phyloP scores from a whole-genome alignment of 2,113 vertebrate genomes.

The Oryctolagus cuniculus region DNA sequence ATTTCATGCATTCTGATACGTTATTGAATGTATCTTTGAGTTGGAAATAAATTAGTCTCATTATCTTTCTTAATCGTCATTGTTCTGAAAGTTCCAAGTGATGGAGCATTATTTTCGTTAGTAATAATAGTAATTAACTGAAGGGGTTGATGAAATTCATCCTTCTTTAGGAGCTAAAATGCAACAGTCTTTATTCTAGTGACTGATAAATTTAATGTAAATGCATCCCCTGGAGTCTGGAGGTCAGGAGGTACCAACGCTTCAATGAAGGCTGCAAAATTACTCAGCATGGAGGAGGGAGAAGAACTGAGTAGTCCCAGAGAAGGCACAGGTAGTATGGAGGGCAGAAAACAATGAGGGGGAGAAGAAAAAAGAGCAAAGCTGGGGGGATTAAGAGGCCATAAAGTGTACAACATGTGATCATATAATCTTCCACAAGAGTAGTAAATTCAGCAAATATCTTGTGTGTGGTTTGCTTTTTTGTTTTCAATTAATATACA shows the following conservation, averaged over 20 bases:
- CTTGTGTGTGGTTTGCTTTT: neutral
- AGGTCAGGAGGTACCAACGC: neutral
- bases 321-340: neutral
- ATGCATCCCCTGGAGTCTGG: neutral
- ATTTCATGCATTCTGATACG: slow-evolving; percentile 21
- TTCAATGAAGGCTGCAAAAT: neutral
- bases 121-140: slow-evolving; percentile 15
- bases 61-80: slow-evolving; percentile 57
- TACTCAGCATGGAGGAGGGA: neutral
- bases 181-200: neutral
- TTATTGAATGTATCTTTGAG: slow-evolving; percentile 45
- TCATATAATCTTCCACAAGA: neutral
- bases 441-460: neutral
- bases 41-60: slow-evolving; percentile 73
- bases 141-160: slow-evolving; percentile 16
- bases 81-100: slow-evolving; percentile 57
- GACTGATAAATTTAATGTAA: neutral
- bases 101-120: slow-evolving; percentile 71
- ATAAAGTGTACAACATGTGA: neutral
- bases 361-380: neutral
- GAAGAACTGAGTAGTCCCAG: neutral
- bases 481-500: neutral
- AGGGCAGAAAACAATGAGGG: too few relatives aligned
- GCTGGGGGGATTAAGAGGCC: neutral
- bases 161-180: neutral